Evolutionary conservation across 2,888 invertebrate species (phyloP), one percentile per base, ranked within the genome.

Genomic region (Harpalus rubripes): DNA sequence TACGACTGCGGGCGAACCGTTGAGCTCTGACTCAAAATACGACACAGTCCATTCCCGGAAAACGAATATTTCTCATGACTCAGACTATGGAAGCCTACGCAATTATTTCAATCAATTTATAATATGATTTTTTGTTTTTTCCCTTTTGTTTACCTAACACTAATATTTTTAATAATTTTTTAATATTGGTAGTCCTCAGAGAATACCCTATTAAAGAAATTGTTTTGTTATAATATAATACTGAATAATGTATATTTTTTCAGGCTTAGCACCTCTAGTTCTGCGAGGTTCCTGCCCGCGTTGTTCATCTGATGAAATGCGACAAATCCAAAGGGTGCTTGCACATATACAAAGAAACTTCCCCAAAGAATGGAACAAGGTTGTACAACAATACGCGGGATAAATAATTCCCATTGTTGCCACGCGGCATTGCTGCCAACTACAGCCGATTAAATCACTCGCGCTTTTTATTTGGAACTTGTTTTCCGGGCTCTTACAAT

Each of bases 281-380:
- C 92, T 96, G 10, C 93, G 95, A 86, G 96, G 95, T 22, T 93
- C 95, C 18, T 96, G 96, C 88, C 95, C 95, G 0, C 95, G 95
- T 87, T 96, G 96, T 89, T 92, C 93, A 2, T 93, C 94, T 2
- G 93, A 94, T 88, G 95, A 96, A 90, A 94, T 93, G 79, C 93
- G 93, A 87, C 96, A 96, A 91, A 95, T 96, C 88, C 95, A 95
- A 89, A 94, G 94, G 89, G 96, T 96, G 41, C 92, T 96, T 10
- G 93, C 95, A 16, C 95, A 95, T 91, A 94, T 96, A 82, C 96
- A 96, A 89, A 92, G 95, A 87, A 94, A 95, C 90, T 96, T 93
- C 89, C 96, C 96, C 6, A 95, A 95, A 88, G 96, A 96, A 90
- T 96, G 96, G 96, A 93, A 94, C 81, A 95, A 94, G 91, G 93